These are phyloP conservation scores for Thecocarcelia acutangulata DNA, from an alignment of 2,888 invertebrate genomes.

Conservation along the genomic window DNA sequence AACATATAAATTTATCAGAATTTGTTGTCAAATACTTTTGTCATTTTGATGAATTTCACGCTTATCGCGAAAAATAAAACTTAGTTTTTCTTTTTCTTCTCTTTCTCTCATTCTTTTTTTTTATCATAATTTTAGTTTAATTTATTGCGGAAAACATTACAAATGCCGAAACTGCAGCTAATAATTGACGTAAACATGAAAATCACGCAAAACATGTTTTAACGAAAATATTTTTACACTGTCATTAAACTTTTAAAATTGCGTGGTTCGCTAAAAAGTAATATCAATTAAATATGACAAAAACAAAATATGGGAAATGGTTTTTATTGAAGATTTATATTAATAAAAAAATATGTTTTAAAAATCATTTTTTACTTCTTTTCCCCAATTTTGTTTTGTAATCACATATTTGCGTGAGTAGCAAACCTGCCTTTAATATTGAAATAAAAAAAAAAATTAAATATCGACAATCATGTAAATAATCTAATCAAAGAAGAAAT, in stretches of 20 bases:
- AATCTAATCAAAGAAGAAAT: too few species aligned
- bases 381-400: not conserved
- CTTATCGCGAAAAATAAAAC: too few species aligned
- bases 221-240: slow-evolving; percentile 36
- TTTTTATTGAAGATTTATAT: slow-evolving; percentile 15
- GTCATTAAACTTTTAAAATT: slow-evolving; percentile 46
- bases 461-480: too few species aligned
- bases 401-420: slow-evolving; percentile 44
- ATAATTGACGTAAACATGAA: not conserved
- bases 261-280: slow-evolving; percentile 39
- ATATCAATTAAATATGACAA: slow-evolving; percentile 5
- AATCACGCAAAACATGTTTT: slow-evolving; percentile 21
- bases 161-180: too few species aligned
- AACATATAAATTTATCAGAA: too few species aligned
- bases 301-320: slow-evolving; percentile 23
- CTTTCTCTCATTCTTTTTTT: too few species aligned
- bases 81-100: too few species aligned
- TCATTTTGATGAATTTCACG: too few species aligned
- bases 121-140: too few species aligned
- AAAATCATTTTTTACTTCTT: not conserved
- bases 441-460: not conserved
- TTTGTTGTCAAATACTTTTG: too few species aligned
- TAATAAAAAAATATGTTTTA: not conserved
- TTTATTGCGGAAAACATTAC: too few species aligned
- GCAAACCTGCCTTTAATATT: not conserved